These are phyloP conservation scores for Orthosia cruda DNA, from an alignment of 2,888 invertebrate species.

Conservation along the genomic window DNA sequence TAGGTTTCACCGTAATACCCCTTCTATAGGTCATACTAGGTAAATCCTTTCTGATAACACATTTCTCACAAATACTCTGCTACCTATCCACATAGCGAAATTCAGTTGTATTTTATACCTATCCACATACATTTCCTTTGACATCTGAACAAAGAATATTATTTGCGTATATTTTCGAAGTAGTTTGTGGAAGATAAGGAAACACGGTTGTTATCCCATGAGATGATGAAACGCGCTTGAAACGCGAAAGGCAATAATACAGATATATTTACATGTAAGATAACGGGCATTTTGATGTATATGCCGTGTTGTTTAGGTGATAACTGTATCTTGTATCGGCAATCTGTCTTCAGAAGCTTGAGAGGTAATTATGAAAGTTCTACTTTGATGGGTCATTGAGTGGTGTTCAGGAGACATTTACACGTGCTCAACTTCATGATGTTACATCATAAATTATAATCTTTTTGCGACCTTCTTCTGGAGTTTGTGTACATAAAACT, in stretches of 20 bases:
- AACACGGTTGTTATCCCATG: slow-evolving; percentile 66
- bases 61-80: slow-evolving; percentile 5
- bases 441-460: slow-evolving; percentile 1
- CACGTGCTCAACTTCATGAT: slow-evolving; percentile 13
- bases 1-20: background rate
- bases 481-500: background rate
- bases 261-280: slow-evolving; percentile 33
- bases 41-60: background rate
- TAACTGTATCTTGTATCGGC: slow-evolving; percentile 7
- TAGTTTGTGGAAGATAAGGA: slow-evolving; percentile 53
- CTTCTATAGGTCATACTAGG: background rate
- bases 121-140: slow-evolving; percentile 57
- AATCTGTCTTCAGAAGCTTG: background rate
- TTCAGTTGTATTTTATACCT: slow-evolving; percentile 2
- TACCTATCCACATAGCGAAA: background rate
- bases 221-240: slow-evolving; percentile 57
- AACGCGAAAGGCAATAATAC: slow-evolving; percentile 48
- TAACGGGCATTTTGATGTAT: slow-evolving; percentile 22
- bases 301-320: slow-evolving; percentile 8
- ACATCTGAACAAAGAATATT: slow-evolving; percentile 66
- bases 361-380: slow-evolving; percentile 19
- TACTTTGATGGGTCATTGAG: background rate
- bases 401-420: background rate
- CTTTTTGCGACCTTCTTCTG: background rate
- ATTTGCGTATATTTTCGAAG: slow-evolving; percentile 64